Conservation (phyloP, 1,140 invertebrate genomes). For the Mercenaria mercenaria region DNA sequence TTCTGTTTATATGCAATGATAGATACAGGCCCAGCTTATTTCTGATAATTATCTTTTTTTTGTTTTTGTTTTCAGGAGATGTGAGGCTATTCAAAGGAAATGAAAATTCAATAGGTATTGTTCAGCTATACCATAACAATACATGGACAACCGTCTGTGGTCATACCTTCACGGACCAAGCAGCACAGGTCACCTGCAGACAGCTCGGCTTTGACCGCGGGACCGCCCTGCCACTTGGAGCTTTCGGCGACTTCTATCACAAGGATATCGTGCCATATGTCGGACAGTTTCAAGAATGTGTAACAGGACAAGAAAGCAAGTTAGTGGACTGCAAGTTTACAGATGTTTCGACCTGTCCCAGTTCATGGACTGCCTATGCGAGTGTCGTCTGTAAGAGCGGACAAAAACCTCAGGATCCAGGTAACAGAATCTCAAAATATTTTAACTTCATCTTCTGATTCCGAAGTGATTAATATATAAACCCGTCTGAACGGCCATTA, state of each 20-base stretch:
- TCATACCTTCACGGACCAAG: neutral
- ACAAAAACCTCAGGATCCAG: neutral
- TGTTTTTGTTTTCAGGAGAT: neutral
- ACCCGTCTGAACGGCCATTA: no score
- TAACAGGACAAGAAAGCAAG: neutral
- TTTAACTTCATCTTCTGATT: no score
- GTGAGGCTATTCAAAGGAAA: neutral
- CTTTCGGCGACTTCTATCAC: constrained; percentile 21
- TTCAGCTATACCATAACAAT: constrained; percentile 1
- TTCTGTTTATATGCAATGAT: no score
- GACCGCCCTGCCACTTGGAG: neutral
- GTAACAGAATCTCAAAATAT: neutral
- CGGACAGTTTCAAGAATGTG: neutral
- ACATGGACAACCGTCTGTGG: constrained; percentile 28
- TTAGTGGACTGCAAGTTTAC: neutral
- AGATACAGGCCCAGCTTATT: no score
- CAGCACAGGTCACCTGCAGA: constrained; percentile 28
- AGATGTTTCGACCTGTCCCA: neutral
- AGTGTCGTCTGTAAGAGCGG: neutral
- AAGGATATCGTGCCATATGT: neutral
- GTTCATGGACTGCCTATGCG: neutral
- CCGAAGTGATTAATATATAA: no score
- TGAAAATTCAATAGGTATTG: neutral
- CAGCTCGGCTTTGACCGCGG: neutral
- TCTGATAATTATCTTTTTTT: no score